These are phyloP conservation scores for Enteromius viviparus DNA, from an alignment of 2,797 vertebrate species.

Conservation along the genomic window DNA sequence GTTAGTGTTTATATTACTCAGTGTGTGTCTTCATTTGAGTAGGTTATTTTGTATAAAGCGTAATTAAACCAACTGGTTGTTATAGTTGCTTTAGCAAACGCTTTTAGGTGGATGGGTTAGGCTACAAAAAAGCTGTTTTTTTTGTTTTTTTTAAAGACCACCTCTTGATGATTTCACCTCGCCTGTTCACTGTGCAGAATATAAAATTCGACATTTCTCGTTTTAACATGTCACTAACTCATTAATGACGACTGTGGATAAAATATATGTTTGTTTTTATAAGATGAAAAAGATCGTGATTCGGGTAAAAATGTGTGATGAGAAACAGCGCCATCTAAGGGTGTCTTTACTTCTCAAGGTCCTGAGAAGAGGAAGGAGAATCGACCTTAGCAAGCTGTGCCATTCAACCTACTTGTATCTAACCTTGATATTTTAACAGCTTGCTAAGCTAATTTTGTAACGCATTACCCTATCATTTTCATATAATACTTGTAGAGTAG, in stretches of 20 bases:
- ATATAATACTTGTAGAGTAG: not conserved
- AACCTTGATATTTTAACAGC: conserved; percentile 34
- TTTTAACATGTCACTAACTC: not conserved
- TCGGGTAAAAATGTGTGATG: not conserved
- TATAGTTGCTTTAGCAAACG: not conserved
- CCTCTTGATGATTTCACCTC: not conserved
- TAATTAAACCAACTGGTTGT: not conserved
- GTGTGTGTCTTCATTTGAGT: not conserved
- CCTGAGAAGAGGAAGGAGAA: not conserved
- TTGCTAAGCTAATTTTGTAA: not conserved
- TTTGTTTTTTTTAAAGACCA: no score
- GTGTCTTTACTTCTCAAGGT: conserved; percentile 9
- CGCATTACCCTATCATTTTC: not conserved
- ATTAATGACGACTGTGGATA: not conserved
- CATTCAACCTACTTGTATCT: conserved; percentile 7
- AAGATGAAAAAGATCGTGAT: not conserved
- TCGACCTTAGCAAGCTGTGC: not conserved
- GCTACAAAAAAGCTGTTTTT: not conserved
- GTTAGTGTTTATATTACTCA: not conserved
- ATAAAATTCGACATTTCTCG: not conserved
- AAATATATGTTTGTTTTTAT: not conserved
- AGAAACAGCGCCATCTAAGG: conserved; percentile 19
- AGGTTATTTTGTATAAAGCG: not conserved
- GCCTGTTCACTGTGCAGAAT: not conserved
- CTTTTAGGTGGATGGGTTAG: not conserved